Evolutionary conservation across 2,113 vertebrate species (phyloP).

Genomic region (Trematomus loennbergii): DNA sequence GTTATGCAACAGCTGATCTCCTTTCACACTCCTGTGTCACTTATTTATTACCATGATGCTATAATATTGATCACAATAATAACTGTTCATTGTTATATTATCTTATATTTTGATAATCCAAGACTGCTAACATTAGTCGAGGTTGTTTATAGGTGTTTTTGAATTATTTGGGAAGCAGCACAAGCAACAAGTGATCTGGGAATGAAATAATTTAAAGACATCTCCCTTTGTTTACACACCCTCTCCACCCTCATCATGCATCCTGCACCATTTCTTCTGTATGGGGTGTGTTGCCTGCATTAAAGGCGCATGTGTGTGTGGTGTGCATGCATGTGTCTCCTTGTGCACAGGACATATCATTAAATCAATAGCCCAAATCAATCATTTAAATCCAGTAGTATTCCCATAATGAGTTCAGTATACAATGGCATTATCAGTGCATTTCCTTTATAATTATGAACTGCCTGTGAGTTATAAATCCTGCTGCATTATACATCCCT

Average conservation of each 20-base stretch:
- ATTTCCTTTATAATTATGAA: too few species aligned
- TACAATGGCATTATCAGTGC: too few species aligned
- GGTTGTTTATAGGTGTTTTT: background rate
- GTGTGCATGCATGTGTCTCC: too few species aligned
- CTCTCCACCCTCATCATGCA: background rate
- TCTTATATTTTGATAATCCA: background rate
- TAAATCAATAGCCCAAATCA: background rate
- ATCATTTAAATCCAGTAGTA: background rate
- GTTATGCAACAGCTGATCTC: conserved; percentile 56
- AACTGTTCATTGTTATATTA: accelerated
- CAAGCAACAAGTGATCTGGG: conserved; percentile 46
- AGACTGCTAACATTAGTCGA: background rate
- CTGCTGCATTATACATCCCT: background rate
- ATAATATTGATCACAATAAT: background rate
- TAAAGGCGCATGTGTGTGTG: background rate
- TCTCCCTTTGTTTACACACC: background rate
- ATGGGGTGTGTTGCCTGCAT: background rate
- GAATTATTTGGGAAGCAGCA: background rate
- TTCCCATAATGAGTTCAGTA: background rate
- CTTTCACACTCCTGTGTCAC: background rate
- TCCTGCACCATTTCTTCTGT: background rate
- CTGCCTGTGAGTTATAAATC: background rate
- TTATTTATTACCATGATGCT: background rate
- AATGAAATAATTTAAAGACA: background rate
- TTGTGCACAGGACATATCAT: background rate